phyloP scores from a whole-genome alignment of 2,113 vertebrate genomes.

The Poecilia latipinna region DNA sequence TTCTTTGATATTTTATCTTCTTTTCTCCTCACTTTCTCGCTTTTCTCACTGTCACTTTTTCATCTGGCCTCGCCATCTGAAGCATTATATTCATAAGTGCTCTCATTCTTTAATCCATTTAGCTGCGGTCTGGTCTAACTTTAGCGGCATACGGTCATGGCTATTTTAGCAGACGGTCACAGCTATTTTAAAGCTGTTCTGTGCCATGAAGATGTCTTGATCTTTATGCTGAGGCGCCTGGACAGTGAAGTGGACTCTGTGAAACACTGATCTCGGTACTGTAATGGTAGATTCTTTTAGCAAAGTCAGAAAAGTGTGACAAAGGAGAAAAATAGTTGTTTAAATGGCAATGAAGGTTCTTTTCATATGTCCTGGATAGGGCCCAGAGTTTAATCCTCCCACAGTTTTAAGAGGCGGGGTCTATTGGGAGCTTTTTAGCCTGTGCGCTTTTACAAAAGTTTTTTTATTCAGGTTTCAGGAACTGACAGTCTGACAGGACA shows the following conservation, averaged over 20 bases:
- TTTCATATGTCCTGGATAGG: no score
- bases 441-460: no score
- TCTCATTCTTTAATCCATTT: constrained; percentile 68
- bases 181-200: constrained; percentile 48
- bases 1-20: constrained; percentile 45
- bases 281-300: not conserved
- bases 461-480: no score
- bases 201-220: constrained; percentile 37
- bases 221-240: constrained; percentile 44
- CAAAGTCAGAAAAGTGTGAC: not conserved
- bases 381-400: no score
- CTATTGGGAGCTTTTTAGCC: no score
- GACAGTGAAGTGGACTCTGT: constrained; percentile 35
- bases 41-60: constrained; percentile 9
- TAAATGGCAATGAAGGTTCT: not conserved
- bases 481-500: no score
- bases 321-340: not conserved
- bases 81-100: constrained; percentile 57
- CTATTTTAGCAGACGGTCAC: constrained; percentile 29
- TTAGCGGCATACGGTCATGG: not conserved
- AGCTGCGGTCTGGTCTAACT: constrained; percentile 37
- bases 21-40: constrained; percentile 4
- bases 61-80: constrained; percentile 34
- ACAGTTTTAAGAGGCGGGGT: no score
- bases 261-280: constrained; percentile 14